A percentile compares a stretch with the other conserved stretches of the same genome.
Evolutionary conservation across 1,140 invertebrate genomes (phyloP).

Genomic region (Theocolax elegans): DNA sequence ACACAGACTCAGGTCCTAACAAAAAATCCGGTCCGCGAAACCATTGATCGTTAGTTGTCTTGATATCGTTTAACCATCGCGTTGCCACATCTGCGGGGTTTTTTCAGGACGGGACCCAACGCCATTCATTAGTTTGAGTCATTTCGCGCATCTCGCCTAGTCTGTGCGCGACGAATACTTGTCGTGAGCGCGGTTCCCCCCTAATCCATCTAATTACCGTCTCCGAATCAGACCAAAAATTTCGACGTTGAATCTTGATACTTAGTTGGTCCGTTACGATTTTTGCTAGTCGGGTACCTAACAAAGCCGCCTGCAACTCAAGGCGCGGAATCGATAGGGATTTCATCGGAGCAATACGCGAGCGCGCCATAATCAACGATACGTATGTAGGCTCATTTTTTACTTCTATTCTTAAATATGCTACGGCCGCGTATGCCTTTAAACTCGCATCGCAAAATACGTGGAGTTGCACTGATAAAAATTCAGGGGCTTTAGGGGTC

Average conservation of each 20-base stretch:
- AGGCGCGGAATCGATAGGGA: background rate
- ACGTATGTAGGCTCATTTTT: background rate
- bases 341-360: background rate
- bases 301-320: background rate
- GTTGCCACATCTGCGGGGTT: conserved; percentile 56
- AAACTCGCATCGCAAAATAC: background rate
- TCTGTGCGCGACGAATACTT: conserved; percentile 53
- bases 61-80: conserved; percentile 43
- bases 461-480: background rate
- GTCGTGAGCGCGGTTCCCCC: conserved; percentile 9
- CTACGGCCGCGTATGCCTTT: background rate
- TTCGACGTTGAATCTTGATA: background rate
- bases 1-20: background rate
- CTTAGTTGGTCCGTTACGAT: background rate
- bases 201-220: conserved; percentile 53
- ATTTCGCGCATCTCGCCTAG: conserved; percentile 52
- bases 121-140: conserved; percentile 53
- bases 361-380: background rate
- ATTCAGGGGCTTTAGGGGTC: background rate
- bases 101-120: conserved; percentile 54
- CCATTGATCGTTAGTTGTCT: background rate
- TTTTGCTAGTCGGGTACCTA: background rate
- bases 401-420: background rate
- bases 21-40: background rate
- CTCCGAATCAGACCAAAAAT: conserved; percentile 54